These are phyloP conservation scores for Zelostemma sp. DNA, from an alignment of 1,140 invertebrate species.

Conservation along the genomic window DNA sequence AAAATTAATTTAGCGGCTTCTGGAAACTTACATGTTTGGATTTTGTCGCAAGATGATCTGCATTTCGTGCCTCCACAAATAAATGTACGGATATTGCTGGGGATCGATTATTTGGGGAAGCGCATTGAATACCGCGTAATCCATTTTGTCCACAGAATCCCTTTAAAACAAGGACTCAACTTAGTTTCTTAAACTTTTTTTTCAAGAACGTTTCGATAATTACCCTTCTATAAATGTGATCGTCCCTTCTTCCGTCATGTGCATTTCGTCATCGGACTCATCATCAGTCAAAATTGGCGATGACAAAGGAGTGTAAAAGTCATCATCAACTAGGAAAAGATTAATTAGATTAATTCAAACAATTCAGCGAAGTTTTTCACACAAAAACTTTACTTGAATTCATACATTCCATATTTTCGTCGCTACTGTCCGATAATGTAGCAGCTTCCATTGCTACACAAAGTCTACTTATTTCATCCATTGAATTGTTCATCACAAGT, in stretches of 20 bases:
- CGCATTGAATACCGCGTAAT: constrained; percentile 79
- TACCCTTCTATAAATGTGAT: constrained; percentile 71
- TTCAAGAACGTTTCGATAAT: constrained; percentile 16
- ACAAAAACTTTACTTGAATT: no score
- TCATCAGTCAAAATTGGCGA: constrained; percentile 55
- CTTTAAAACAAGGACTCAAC: constrained; percentile 63
- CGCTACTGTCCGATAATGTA: constrained; percentile 17
- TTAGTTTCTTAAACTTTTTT: constrained; percentile 14
- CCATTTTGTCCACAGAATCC: constrained; percentile 77
- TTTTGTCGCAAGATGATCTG: constrained; percentile 53
- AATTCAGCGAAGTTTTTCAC: no score
- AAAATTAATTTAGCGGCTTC: not conserved
- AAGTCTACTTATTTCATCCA: constrained; percentile 37
- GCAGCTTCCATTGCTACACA: constrained; percentile 41
- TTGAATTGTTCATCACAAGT: constrained; percentile 27
- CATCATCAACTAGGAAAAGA: constrained; percentile 48
- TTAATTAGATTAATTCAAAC: constrained; percentile 6
- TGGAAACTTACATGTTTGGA: constrained; percentile 37
- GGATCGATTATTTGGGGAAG: constrained; percentile 70
- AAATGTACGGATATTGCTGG: constrained; percentile 76
- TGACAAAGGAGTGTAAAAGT: constrained; percentile 71
- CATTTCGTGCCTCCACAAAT: constrained; percentile 76
- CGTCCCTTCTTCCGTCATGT: constrained; percentile 66
- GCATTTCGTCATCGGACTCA: constrained; percentile 62
- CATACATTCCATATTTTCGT: constrained; percentile 26